Conservation (phyloP, 1,140 invertebrate species). For the Tetramorium parvispinum region DNA sequence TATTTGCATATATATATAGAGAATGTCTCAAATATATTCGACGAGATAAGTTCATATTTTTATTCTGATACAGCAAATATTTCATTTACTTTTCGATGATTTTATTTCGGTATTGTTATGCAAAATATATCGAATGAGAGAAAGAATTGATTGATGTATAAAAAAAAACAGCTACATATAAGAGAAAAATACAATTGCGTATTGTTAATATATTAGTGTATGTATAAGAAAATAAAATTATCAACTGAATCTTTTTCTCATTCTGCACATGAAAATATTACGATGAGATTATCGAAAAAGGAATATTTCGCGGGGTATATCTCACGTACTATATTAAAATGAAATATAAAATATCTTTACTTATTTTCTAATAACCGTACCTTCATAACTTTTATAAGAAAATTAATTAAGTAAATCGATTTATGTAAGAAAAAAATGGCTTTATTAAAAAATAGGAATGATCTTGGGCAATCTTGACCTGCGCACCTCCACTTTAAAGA, state of each 20-base stretch:
- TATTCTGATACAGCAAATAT: neutral
- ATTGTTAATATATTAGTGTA: neutral
- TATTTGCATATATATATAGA: neutral
- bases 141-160: neutral
- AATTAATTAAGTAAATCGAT: neutral
- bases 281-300: neutral
- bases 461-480: too few species aligned
- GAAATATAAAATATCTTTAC: neutral
- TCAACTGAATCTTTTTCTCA: neutral
- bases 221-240: neutral
- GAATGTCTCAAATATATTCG: neutral
- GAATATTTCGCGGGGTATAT: neutral
- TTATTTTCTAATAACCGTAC: neutral
- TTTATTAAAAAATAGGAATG: neutral
- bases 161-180: neutral
- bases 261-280: neutral
- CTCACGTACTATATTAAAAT: neutral
- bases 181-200: neutral
- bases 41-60: neutral
- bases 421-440: neutral
- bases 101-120: neutral
- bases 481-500: too few species aligned
- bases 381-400: neutral
- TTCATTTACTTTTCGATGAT: neutral
- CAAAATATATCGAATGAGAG: neutral